Evolutionary conservation across 1,140 invertebrate species (phyloP).

Genomic region (Scaptomyza pallida): DNA sequence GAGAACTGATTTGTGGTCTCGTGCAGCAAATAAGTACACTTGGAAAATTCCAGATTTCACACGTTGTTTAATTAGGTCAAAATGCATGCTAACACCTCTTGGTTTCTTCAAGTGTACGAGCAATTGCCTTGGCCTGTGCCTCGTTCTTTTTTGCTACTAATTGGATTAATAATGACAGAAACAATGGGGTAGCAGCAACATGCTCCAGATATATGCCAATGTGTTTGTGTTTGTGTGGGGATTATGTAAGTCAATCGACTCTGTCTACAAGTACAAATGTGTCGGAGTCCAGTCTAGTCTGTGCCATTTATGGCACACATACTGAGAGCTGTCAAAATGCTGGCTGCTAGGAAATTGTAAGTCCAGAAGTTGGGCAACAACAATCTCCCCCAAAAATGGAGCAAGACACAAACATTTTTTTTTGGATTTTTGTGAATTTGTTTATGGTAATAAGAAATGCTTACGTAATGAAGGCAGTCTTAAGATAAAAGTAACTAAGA

Average conservation of each 20-base stretch:
- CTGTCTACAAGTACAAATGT: constrained; percentile 14
- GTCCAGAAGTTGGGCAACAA: constrained; percentile 12
- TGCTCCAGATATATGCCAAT: constrained; percentile 55
- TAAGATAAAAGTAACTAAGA: constrained; percentile 12
- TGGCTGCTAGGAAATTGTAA: constrained; percentile 14
- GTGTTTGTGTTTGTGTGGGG: constrained; percentile 21
- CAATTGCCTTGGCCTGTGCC: constrained; percentile 23
- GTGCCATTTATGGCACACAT: constrained; percentile 15
- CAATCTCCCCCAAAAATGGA: constrained; percentile 7
- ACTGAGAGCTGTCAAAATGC: constrained; percentile 40
- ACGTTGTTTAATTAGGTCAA: too few relatives aligned
- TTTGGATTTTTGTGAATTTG: not conserved
- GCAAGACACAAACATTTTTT: not conserved
- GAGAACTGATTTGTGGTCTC: constrained; percentile 4
- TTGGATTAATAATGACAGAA: constrained; percentile 78
- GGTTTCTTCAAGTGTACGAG: not conserved
- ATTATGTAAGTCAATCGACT: constrained; percentile 63
- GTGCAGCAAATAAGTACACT: not conserved
- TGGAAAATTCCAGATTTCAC: too few relatives aligned
- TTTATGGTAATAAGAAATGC: constrained; percentile 14
- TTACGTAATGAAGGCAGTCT: constrained; percentile 1
- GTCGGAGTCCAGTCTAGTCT: constrained; percentile 13
- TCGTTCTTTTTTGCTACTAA: constrained; percentile 71
- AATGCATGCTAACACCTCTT: too few relatives aligned
- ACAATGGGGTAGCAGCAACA: constrained; percentile 60